These are phyloP conservation scores for Lochmaea crataegi DNA, from an alignment of 2,888 invertebrate species.

Conservation along the genomic window DNA sequence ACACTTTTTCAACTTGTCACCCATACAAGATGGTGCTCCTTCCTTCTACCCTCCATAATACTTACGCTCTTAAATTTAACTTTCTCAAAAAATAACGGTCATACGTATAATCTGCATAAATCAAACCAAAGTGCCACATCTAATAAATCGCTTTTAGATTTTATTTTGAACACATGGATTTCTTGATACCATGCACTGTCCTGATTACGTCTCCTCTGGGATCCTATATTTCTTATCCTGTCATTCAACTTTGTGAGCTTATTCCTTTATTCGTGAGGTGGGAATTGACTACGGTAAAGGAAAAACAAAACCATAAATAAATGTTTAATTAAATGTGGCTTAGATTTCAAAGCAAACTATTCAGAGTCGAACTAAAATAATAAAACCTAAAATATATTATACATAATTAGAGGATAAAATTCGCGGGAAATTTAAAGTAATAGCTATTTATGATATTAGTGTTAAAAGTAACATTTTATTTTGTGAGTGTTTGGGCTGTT, in stretches of 20 bases:
- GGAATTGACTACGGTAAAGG: background rate
- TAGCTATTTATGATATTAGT: too few relatives aligned
- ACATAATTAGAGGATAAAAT: background rate
- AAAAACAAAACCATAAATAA: conserved; percentile 12
- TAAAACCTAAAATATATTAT: background rate
- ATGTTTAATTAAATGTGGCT: too few relatives aligned
- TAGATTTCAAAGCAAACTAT: too few relatives aligned
- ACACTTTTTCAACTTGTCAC: too few relatives aligned
- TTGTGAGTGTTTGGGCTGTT: too few relatives aligned
- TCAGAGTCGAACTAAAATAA: too few relatives aligned
- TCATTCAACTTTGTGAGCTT: conserved; percentile 7
- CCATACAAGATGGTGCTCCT: too few relatives aligned
- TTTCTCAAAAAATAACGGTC: background rate
- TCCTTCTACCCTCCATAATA: too few relatives aligned
- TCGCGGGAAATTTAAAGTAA: background rate
- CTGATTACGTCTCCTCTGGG: conserved; percentile 6
- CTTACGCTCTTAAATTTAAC: too few relatives aligned
- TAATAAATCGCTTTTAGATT: background rate
- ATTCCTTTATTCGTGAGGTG: conserved; percentile 11
- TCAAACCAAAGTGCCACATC: background rate
- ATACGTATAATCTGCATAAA: background rate
- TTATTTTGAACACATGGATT: background rate
- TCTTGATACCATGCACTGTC: background rate
- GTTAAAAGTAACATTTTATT: too few relatives aligned
- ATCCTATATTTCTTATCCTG: background rate